phyloP scores from a whole-genome alignment of 2,797 vertebrate genomes.

The Cynodonichthys magdalenae region DNA sequence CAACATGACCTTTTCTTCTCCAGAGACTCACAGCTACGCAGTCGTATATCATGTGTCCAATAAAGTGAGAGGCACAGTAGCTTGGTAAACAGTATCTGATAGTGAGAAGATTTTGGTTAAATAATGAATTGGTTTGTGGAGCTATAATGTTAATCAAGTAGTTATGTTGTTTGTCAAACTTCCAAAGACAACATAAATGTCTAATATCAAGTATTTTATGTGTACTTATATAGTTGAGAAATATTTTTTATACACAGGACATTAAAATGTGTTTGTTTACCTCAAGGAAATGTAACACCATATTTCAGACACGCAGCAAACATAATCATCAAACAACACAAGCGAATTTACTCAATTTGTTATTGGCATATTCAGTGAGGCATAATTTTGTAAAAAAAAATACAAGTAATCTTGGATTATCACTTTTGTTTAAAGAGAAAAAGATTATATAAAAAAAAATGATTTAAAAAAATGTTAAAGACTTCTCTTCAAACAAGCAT shows the following conservation, averaged over 20 bases:
- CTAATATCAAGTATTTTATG: background rate
- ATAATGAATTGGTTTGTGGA: constrained; percentile 23
- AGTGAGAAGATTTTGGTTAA: constrained; percentile 16
- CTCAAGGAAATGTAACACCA: too few relatives aligned
- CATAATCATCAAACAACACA: too few relatives aligned
- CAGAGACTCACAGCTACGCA: constrained; percentile 76
- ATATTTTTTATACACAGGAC: background rate
- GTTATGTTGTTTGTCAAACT: background rate
- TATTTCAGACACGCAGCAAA: too few relatives aligned
- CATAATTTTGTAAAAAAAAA: too few relatives aligned
- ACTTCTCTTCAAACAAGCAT: too few relatives aligned
- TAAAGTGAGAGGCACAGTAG: constrained; percentile 59
- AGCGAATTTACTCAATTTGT: too few relatives aligned
- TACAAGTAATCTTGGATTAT: too few relatives aligned
- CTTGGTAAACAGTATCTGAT: constrained; percentile 41
- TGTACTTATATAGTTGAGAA: background rate
- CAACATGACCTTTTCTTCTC: constrained; percentile 78
- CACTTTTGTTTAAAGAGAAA: too few relatives aligned
- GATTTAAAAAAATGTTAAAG: too few relatives aligned
- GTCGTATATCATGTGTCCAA: constrained; percentile 73
- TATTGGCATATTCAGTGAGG: too few relatives aligned
- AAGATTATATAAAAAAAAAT: too few relatives aligned
- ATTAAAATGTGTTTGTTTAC: background rate
- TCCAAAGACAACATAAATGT: background rate
- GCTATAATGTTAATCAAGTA: constrained; percentile 2